Percentiles rank a stretch among this genome's conserved stretches.
These are phyloP conservation scores for Erythrocercus mccallii DNA, from an alignment of 2,113 vertebrate genomes.

Conservation along the genomic window DNA sequence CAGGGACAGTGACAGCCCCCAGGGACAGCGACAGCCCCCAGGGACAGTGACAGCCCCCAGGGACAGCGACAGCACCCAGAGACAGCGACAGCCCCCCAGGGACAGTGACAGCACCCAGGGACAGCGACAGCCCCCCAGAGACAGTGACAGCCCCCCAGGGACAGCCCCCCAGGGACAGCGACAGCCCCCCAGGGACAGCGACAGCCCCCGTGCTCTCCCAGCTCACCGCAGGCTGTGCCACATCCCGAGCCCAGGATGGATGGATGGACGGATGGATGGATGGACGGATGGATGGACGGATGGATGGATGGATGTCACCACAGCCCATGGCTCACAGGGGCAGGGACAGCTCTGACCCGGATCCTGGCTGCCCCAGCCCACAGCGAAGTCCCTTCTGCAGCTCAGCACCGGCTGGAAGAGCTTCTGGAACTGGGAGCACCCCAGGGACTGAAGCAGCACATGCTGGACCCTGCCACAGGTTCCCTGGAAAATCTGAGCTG, in stretches of 20 bases:
- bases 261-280: too few relatives aligned
- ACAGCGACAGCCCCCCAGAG: neutral
- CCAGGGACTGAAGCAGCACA: conserved; percentile 12
- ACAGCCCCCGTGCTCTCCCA: neutral
- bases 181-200: too few relatives aligned
- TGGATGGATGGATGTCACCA: rapidly evolving
- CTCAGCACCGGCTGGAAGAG: neutral
- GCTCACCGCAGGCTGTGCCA: neutral
- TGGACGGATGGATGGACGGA: too few relatives aligned
- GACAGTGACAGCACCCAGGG: neutral
- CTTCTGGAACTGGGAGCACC: neutral
- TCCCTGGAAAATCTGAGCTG: neutral
- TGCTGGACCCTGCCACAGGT: neutral
- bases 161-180: too few relatives aligned
- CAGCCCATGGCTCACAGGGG: neutral
- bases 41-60: neutral
- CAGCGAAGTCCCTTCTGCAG: neutral
- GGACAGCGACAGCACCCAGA: neutral
- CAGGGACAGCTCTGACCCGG: neutral
- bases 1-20: neutral
- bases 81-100: neutral
- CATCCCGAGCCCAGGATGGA: neutral
- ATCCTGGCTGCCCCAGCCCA: neutral
- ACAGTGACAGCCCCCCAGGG: neutral
- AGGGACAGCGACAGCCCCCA: too few relatives aligned